Evolutionary conservation across 1,140 invertebrate species (phyloP).

Genomic region (Luehdorfia chinensis): DNA sequence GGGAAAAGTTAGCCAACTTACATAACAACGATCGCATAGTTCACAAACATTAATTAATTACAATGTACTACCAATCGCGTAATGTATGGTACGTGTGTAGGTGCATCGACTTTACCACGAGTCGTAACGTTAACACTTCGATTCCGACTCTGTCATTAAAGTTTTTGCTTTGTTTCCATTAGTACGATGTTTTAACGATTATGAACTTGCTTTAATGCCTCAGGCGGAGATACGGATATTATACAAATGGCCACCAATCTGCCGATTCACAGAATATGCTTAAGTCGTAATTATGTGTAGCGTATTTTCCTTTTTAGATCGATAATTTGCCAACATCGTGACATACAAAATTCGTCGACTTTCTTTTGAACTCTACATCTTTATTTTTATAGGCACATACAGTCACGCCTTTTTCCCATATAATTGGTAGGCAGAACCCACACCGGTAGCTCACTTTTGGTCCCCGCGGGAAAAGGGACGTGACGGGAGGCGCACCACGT

Average conservation of each 20-base stretch:
- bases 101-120: too few species aligned
- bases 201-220: background rate
- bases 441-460: too few species aligned
- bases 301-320: background rate
- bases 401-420: too few species aligned
- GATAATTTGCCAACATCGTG: background rate
- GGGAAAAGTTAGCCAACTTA: too few species aligned
- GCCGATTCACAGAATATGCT: constrained; percentile 2
- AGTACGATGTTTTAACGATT: constrained; percentile 1
- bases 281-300: background rate
- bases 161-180: constrained; percentile 16
- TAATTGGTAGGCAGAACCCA: too few species aligned
- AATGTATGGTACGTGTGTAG: too few species aligned
- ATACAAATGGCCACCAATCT: constrained; percentile 11
- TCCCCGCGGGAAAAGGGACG: too few species aligned
- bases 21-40: too few species aligned
- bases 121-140: constrained; percentile 6
- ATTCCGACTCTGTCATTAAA: constrained; percentile 2
- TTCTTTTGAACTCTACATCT: background rate
- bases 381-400: too few species aligned
- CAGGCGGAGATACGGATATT: constrained; percentile 14
- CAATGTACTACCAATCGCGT: too few species aligned
- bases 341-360: background rate
- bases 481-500: too few species aligned
- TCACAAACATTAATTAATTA: too few species aligned